These are phyloP conservation scores for Siniperca scherzeri DNA, from an alignment of 2,797 vertebrate species.

Conservation along the genomic window DNA sequence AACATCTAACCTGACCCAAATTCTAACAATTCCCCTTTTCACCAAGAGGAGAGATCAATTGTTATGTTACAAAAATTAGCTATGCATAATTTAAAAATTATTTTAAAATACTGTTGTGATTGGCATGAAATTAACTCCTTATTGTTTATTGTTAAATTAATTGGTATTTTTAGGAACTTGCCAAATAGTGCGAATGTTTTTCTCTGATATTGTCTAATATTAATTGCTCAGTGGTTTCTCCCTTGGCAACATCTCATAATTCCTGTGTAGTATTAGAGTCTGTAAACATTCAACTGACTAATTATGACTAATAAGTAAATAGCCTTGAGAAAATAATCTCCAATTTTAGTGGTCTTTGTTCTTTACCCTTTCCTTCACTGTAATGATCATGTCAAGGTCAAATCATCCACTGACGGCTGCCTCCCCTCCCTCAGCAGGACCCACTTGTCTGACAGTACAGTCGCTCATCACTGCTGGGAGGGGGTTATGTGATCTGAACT, in stretches of 20 bases:
- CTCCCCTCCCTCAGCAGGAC: conserved; percentile 30
- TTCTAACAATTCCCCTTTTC: conserved; percentile 6
- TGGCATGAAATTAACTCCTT: background rate
- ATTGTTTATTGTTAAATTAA: conserved; percentile 19
- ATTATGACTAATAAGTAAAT: conserved; percentile 42
- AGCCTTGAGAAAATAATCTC: conserved; percentile 22
- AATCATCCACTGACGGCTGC: conserved; percentile 16
- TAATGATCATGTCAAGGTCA: conserved; percentile 70
- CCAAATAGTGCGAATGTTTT: conserved; percentile 24
- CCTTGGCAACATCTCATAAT: conserved; percentile 29
- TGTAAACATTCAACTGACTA: conserved; percentile 35
- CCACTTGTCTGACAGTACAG: conserved; percentile 47
- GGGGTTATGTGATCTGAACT: conserved; percentile 59
- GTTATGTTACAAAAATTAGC: background rate
- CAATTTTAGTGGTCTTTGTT: conserved; percentile 26
- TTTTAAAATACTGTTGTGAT: background rate
- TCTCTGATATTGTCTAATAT: conserved; percentile 21
- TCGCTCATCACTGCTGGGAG: conserved; percentile 49
- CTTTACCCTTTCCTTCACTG: conserved; percentile 9
- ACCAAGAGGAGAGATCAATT: background rate
- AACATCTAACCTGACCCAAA: background rate
- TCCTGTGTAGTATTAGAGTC: conserved; percentile 14
- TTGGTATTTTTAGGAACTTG: conserved; percentile 31
- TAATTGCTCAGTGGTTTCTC: conserved; percentile 32
- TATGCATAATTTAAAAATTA: background rate